phyloP scores from a whole-genome alignment of 2,113 vertebrate species.

The Arvicanthis niloticus region DNA sequence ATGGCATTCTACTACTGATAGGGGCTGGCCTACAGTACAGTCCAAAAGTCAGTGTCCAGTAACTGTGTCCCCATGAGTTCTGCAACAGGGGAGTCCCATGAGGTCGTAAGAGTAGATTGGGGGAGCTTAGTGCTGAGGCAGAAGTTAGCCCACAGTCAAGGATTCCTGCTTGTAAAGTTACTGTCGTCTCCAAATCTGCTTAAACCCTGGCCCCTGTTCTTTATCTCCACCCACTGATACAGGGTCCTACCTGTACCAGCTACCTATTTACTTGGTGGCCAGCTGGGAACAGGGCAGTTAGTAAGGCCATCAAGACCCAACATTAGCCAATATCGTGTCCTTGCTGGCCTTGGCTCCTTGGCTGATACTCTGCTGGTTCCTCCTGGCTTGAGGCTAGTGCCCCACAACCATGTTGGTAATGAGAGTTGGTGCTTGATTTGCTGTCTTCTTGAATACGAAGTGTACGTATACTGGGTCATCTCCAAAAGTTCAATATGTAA shows the following conservation, averaged over 20 bases:
- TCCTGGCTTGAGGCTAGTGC: background rate
- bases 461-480: background rate
- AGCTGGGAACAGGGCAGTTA: background rate
- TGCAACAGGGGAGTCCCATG: background rate
- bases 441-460: background rate
- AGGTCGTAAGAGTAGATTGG: background rate
- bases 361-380: background rate
- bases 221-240: background rate
- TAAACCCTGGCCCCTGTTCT: background rate
- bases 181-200: background rate
- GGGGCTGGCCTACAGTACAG: background rate
- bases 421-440: background rate
- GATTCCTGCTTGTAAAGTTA: background rate
- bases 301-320: background rate
- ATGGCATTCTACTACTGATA: background rate
- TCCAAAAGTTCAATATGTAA: background rate
- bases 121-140: background rate
- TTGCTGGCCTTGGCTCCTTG: background rate
- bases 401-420: background rate
- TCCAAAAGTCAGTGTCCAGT: no score
- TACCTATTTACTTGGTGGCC: background rate
- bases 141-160: background rate
- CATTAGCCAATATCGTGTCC: rapidly evolving
- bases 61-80: background rate
- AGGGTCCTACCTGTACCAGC: background rate